phyloP scores from a whole-genome alignment of 2,888 invertebrate genomes.

The Sclerodermus sp. region DNA sequence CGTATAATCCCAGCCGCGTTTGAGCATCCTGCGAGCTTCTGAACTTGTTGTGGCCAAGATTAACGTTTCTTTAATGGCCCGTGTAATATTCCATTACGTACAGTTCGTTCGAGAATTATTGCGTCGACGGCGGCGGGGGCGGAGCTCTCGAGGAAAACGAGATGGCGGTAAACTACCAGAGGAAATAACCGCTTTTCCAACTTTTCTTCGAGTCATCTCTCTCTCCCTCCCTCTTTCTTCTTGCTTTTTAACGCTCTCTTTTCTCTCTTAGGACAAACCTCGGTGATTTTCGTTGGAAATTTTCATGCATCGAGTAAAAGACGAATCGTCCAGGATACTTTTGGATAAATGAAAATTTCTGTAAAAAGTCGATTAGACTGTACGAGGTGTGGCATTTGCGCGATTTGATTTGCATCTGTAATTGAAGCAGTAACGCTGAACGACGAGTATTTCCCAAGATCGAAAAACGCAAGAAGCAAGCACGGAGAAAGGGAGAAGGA shows the following conservation, averaged over 20 bases:
- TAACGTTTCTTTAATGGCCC: constrained; percentile 57
- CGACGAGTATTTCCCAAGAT: too few species aligned
- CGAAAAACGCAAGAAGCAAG: too few species aligned
- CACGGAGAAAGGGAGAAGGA: constrained; percentile 8
- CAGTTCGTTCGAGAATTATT: constrained; percentile 38
- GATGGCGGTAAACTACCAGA: constrained; percentile 10
- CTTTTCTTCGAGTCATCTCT: background rate
- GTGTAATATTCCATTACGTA: constrained; percentile 56
- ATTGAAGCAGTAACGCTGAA: too few species aligned
- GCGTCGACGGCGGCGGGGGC: constrained; percentile 17
- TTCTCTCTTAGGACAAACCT: too few species aligned
- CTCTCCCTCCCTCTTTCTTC: constrained; percentile 9
- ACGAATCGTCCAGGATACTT: too few species aligned
- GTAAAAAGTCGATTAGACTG: too few species aligned
- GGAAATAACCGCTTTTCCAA: background rate
- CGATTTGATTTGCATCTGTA: too few species aligned
- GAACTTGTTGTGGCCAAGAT: constrained; percentile 56
- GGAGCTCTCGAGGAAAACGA: constrained; percentile 10
- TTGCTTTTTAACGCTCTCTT: background rate
- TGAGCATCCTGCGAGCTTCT: constrained; percentile 40
- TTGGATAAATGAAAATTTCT: too few species aligned
- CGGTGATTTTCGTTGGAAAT: too few species aligned
- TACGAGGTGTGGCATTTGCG: too few species aligned
- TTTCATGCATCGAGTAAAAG: too few species aligned
- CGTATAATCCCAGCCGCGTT: constrained; percentile 47